Base-by-base conservation (phyloP, 2,888 invertebrate species). In the Blera fallax region DNA sequence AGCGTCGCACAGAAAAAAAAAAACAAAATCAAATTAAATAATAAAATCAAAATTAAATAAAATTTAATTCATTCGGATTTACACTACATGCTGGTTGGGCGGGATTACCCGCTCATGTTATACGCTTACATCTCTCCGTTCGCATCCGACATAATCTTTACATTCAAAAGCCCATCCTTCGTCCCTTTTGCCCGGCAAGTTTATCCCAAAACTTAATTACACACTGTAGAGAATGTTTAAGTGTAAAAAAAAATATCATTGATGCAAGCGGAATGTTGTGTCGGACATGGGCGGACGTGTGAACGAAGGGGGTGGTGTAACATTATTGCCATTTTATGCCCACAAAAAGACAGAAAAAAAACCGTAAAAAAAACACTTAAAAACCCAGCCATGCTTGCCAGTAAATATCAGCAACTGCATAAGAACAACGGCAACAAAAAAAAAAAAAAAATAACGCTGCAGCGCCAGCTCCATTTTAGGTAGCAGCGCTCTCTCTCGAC, bases 41-140 rank as follows among this genome's bases (percentile, higher is more conserved):
- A 84, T 84, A 74, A 84, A 84, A 74, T 84, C 60, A 79, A 74
- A 84, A 84, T 84, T 84, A 74, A 84, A 84, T 73, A 69, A 84
- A 84, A 84, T 50, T 73, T 52, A 78, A 84, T 79, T 83, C 72
- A 32, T 67, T 74, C 50, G 64, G 50, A 64, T 58, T 62, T 64
- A 69, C 73, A 69, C 34, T 34, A 1, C 37, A 21, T 16, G 24
- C 14, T 16, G n/a, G 40, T 11, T 72, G 70, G 70, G 65, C 24
- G 65, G 40, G 27, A 34, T 72, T 21, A 29, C 8, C 4, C 27
- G 27, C 65, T 37, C 67, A 45, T 60, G 37, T 60, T 45, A 14
- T 50, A 43, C 32, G 34, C 7, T 37, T 32, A 50, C 65, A 32
- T 16, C 16, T 27, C 10, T 24, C 24, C 24, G 24, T 24, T 2